A percentile compares a stretch with the other conserved stretches of the same genome.
Evolutionary conservation across 1,140 invertebrate genomes (phyloP).

Genomic region (Drosophila baimaii): DNA sequence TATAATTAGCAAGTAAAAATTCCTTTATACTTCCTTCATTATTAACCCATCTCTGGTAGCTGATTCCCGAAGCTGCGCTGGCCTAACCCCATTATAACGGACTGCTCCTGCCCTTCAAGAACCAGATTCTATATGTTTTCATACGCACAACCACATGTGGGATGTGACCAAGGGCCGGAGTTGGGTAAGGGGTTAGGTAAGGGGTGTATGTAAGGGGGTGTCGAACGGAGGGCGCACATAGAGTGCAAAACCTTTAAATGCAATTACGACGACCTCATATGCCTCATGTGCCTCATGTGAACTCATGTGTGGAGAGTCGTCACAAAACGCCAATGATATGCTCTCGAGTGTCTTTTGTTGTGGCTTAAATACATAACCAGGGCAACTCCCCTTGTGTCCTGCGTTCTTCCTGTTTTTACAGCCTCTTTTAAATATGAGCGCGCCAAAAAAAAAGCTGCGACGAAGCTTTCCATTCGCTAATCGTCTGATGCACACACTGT

Average conservation of each 20-base stretch:
- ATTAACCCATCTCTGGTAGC: constrained; percentile 1
- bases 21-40: background rate
- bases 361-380: constrained; percentile 64
- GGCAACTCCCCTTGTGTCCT: constrained; percentile 29
- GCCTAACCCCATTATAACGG: background rate
- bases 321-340: constrained; percentile 76
- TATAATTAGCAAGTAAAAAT: background rate
- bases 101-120: background rate
- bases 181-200: background rate
- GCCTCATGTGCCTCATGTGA: constrained; percentile 51
- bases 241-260: constrained; percentile 72
- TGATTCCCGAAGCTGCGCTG: background rate
- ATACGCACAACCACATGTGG: constrained; percentile 47
- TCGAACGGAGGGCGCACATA: background rate
- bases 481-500: constrained; percentile 32
- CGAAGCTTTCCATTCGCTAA: constrained; percentile 46
- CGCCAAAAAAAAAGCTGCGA: constrained; percentile 60
- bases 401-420: constrained; percentile 6
- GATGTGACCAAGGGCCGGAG: background rate
- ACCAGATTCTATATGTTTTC: constrained; percentile 49
- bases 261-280: constrained; percentile 63
- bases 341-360: constrained; percentile 75
- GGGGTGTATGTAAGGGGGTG: constrained; percentile 2
- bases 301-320: constrained; percentile 48
- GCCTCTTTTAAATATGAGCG: constrained; percentile 24